phyloP scores from a whole-genome alignment of 2,113 vertebrate genomes.

The Tyrannus savana region DNA sequence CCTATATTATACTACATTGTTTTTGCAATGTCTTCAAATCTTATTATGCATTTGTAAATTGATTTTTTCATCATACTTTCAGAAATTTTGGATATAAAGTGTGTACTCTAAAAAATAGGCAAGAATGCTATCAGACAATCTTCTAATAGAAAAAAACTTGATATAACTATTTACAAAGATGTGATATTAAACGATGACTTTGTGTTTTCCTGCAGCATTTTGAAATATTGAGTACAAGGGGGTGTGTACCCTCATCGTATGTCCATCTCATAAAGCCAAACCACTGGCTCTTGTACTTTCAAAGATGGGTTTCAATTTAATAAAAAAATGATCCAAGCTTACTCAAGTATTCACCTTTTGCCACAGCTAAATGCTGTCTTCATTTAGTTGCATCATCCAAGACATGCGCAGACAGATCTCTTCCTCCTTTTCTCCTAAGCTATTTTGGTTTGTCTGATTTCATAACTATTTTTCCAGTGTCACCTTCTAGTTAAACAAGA shows the following conservation, averaged over 20 bases:
- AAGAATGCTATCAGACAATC: not conserved
- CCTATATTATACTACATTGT: not conserved
- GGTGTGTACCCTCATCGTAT: accelerated
- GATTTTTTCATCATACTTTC: not conserved
- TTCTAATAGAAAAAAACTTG: not conserved
- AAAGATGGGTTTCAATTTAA: not conserved
- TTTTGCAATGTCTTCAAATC: not conserved
- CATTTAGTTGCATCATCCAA: not conserved
- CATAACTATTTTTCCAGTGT: not conserved
- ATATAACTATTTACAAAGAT: not conserved
- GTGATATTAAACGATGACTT: not conserved
- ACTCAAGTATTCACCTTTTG: not conserved
- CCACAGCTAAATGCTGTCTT: not conserved
- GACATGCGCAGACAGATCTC: not conserved
- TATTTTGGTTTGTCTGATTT: not conserved
- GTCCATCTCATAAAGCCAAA: not conserved
- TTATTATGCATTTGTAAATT: not conserved
- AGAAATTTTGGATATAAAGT: not conserved
- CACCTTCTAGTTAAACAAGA: not conserved
- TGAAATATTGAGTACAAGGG: not conserved
- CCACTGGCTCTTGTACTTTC: accelerated
- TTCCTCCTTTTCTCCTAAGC: not conserved
- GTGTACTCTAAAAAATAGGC: not conserved
- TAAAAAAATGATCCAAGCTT: not conserved
- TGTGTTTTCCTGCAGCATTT: not conserved